Percentiles rank a stretch among this genome's conserved stretches.
phyloP scores from a whole-genome alignment of 30 jellyfish, hydroid and myxozoan genomes.

The Aurelia coerulea region DNA sequence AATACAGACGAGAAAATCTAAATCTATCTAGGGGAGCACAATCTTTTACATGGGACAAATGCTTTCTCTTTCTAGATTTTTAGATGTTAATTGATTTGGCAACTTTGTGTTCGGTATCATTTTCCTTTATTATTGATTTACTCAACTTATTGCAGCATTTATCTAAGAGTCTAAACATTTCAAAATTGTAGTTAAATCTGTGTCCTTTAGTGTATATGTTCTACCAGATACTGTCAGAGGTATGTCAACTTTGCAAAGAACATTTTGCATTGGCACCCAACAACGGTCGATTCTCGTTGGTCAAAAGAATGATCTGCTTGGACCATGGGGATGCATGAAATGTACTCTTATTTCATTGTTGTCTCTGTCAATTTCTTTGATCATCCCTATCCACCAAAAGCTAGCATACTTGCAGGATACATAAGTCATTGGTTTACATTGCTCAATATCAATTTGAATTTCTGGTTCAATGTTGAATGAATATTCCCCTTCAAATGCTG shows the following conservation, averaged over 20 bases:
- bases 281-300: slow-evolving; percentile 46
- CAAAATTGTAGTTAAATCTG: neutral
- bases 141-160: neutral
- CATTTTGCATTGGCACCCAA: slow-evolving; percentile 6
- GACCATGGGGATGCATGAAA: slow-evolving; percentile 69
- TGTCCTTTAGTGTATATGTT: slow-evolving; percentile 1
- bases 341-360: slow-evolving; percentile 34
- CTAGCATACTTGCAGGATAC: slow-evolving; percentile 34
- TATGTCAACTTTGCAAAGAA: neutral
- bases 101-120: no score
- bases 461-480: slow-evolving; percentile 4
- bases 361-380: slow-evolving; percentile 41
- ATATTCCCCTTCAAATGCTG: slow-evolving; percentile 14
- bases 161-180: neutral
- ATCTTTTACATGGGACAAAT: neutral
- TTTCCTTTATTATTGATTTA: no score
- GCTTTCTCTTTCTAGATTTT: no score
- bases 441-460: slow-evolving; percentile 4
- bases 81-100: no score
- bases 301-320: slow-evolving; percentile 39
- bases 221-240: slow-evolving; percentile 17
- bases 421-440: slow-evolving; percentile 15
- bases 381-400: slow-evolving; percentile 40
- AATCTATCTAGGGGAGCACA: neutral
- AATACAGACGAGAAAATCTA: no score